Evolutionary conservation across 2,888 invertebrate species (phyloP).

Genomic region (Callosobruchus maculatus): DNA sequence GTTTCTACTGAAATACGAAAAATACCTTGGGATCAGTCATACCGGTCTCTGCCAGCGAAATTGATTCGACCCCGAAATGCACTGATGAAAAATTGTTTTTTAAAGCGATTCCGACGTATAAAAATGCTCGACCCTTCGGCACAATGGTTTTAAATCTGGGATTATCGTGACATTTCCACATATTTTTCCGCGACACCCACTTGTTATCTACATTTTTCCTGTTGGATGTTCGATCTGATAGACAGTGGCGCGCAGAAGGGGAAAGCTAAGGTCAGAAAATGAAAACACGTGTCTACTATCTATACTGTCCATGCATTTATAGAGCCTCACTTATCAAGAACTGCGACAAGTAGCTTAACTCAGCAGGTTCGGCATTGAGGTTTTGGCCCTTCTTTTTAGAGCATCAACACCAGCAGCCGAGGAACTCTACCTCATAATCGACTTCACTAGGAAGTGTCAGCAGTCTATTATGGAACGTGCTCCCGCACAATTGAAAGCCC

Average conservation of each 20-base stretch:
- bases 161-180: background rate
- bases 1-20: background rate
- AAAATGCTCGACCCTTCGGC: background rate
- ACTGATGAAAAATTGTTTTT: background rate
- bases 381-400: no score
- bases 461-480: no score
- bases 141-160: background rate
- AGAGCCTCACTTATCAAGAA: no score
- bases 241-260: background rate
- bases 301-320: no score
- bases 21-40: background rate
- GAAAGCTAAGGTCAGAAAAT: no score
- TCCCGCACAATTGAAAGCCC: no score
- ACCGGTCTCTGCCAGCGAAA: background rate
- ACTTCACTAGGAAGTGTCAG: no score
- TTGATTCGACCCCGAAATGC: background rate
- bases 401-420: no score
- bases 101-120: background rate
- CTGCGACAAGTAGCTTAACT: no score
- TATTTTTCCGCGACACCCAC: background rate
- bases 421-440: no score
- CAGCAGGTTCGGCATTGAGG: no score
- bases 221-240: background rate
- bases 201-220: background rate
- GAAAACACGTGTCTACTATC: no score